Percentiles rank a stretch among this genome's conserved stretches.
These are phyloP conservation scores for Amphipoea lucens DNA, from an alignment of 2,888 invertebrate genomes.

Conservation along the genomic window DNA sequence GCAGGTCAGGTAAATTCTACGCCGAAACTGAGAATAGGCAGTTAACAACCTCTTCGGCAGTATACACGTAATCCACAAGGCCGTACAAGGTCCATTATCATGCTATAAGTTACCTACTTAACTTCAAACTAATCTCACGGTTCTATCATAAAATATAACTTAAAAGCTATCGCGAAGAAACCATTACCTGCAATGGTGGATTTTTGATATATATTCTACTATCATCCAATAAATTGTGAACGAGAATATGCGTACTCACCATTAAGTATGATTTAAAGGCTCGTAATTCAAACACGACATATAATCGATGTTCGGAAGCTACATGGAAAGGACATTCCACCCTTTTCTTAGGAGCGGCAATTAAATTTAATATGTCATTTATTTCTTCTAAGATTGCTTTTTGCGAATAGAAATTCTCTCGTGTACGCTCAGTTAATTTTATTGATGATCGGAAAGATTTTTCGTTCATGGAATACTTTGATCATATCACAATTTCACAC, in stretches of 20 bases:
- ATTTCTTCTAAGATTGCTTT: conserved; percentile 55
- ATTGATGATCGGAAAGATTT: conserved; percentile 41
- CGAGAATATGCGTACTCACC: conserved; percentile 87
- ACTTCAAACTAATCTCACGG: conserved; percentile 55
- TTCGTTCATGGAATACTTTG: conserved; percentile 34
- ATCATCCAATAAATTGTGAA: conserved; percentile 82
- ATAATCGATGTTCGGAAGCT: conserved; percentile 80
- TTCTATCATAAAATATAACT: conserved; percentile 66
- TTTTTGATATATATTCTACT: conserved; percentile 82
- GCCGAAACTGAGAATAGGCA: conserved; percentile 37
- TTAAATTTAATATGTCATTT: conserved; percentile 64
- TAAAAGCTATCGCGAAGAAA: conserved; percentile 69
- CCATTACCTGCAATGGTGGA: conserved; percentile 74
- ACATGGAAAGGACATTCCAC: conserved; percentile 75
- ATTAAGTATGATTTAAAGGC: conserved; percentile 87
- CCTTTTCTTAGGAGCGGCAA: conserved; percentile 63
- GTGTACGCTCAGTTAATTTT: conserved; percentile 47
- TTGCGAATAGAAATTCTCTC: conserved; percentile 44
- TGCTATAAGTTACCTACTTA: conserved; percentile 54
- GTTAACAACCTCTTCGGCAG: conserved; percentile 35
- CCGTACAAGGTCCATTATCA: conserved; percentile 39
- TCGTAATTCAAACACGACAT: conserved; percentile 82
- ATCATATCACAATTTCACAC: conserved; percentile 41
- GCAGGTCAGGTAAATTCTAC: conserved; percentile 22
- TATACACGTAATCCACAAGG: conserved; percentile 47